phyloP scores from a whole-genome alignment of 1,140 invertebrate species.

The Camponotus vicinus region DNA sequence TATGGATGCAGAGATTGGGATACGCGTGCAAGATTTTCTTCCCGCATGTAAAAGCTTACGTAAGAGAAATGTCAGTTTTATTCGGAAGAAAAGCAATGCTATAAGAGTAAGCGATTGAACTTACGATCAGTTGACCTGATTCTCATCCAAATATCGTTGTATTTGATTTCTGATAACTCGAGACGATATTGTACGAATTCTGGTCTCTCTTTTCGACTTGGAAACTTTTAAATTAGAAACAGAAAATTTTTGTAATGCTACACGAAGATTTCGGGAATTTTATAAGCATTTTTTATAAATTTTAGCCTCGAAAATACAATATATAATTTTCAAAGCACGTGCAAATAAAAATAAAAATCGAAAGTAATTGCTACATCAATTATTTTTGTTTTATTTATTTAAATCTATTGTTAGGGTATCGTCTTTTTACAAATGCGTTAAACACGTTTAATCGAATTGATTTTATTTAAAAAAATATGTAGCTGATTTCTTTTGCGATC shows the following conservation, averaged over 20 bases:
- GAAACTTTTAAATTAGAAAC: background rate
- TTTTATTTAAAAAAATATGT: background rate
- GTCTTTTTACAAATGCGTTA: background rate
- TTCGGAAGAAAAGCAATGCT: constrained; percentile 21
- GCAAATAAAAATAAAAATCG: background rate
- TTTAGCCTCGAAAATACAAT: background rate
- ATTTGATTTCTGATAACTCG: constrained; percentile 31
- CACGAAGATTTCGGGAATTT: background rate
- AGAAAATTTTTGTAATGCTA: background rate
- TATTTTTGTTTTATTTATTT: background rate
- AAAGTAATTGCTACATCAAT: constrained; percentile 14
- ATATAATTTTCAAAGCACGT: background rate
- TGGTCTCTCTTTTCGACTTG: background rate
- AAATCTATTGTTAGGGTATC: background rate
- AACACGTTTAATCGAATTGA: background rate
- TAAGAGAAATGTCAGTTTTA: constrained; percentile 1
- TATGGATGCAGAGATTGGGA: background rate
- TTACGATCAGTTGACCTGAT: constrained; percentile 11
- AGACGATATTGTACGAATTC: background rate
- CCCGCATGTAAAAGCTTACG: background rate
- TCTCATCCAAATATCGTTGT: constrained; percentile 28
- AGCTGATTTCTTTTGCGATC: background rate
- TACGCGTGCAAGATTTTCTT: background rate
- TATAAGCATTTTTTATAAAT: constrained; percentile 12
- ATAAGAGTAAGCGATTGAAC: constrained; percentile 41